Percentiles rank a stretch among this genome's conserved stretches.
Evolutionary conservation across 2,888 invertebrate genomes (phyloP).

Genomic region (Drosophila formosana): DNA sequence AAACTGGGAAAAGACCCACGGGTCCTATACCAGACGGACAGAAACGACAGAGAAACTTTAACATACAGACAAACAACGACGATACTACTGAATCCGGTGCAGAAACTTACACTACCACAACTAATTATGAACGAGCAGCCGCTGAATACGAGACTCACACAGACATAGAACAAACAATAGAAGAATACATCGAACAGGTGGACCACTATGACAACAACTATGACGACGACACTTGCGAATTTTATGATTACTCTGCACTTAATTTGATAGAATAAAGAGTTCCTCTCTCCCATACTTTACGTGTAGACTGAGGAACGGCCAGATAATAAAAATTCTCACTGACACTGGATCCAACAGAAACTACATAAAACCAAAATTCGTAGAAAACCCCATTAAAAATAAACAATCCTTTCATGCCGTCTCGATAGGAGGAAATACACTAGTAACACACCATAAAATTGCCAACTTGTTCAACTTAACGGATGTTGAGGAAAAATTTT

Average conservation of each 20-base stretch:
- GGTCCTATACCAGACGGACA: background rate
- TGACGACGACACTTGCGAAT: no score
- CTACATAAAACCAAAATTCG: no score
- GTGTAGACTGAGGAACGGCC: no score
- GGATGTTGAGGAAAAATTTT: no score
- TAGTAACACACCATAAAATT: conserved; percentile 4
- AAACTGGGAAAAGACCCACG: background rate
- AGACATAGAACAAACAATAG: background rate
- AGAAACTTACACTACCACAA: background rate
- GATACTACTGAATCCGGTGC: background rate
- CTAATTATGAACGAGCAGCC: background rate
- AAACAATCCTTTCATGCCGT: background rate
- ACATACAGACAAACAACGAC: background rate
- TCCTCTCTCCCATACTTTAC: conserved; percentile 1
- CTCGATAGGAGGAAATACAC: background rate
- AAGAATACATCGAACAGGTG: background rate
- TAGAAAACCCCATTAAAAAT: background rate
- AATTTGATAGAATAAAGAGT: conserved; percentile 7
- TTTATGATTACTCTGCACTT: background rate
- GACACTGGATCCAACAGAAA: no score
- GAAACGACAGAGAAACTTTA: conserved; percentile 1
- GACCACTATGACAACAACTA: background rate
- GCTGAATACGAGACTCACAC: background rate
- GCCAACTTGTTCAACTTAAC: conserved; percentile 1
- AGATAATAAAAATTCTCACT: no score